phyloP scores from a whole-genome alignment of 2,888 invertebrate species.

The Crocallis elinguaria region DNA sequence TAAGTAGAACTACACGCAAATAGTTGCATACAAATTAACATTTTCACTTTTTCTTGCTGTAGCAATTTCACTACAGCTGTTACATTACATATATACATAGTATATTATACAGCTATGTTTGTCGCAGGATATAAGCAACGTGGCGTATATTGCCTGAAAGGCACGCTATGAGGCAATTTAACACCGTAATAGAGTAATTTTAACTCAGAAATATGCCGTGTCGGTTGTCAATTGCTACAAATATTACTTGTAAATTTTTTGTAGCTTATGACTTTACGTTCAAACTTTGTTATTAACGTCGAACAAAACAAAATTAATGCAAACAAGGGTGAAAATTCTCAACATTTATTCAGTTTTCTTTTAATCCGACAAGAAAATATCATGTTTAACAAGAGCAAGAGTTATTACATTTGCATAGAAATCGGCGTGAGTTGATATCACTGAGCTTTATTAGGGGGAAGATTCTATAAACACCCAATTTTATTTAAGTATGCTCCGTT shows the following conservation, averaged over 20 bases:
- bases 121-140: conserved; percentile 6
- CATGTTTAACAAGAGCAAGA: conserved; percentile 67
- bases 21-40: conserved; percentile 27
- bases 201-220: conserved; percentile 19
- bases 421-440: conserved; percentile 64
- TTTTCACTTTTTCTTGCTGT: conserved; percentile 13
- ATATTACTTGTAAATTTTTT: conserved; percentile 24
- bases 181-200: conserved; percentile 14
- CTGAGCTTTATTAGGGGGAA: conserved; percentile 66
- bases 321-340: conserved; percentile 61
- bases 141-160: conserved; percentile 1
- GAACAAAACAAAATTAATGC: conserved; percentile 54
- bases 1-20: conserved; percentile 30
- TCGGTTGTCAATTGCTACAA: conserved; percentile 19
- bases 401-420: conserved; percentile 76
- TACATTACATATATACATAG: too few relatives aligned
- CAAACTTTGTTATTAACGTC: conserved; percentile 20
- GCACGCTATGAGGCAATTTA: conserved; percentile 22
- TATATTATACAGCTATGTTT: too few relatives aligned
- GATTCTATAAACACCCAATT: conserved; percentile 67
- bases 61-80: conserved; percentile 1
- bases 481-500: conserved; percentile 50
- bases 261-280: conserved; percentile 12
- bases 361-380: conserved; percentile 64
- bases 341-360: conserved; percentile 60